Evolutionary conservation across 2,888 invertebrate genomes (phyloP), one percentile per base, ranked within the genome.

Genomic region (Caenorhabditis zanzibari): DNA sequence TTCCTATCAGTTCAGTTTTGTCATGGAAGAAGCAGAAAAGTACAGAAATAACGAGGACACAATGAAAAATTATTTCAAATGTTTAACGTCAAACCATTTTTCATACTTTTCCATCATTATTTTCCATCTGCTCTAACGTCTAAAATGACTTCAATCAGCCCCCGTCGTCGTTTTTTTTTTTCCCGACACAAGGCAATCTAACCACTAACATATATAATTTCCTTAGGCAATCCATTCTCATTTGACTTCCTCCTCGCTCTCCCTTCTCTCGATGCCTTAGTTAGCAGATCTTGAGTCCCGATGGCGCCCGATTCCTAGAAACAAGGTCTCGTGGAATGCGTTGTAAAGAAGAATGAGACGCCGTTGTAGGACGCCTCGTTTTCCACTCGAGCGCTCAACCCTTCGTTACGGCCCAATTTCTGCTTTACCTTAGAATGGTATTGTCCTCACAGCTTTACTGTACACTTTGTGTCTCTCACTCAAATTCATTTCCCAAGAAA

Each of bases 391-490:
- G 66, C 59, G 68, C 69, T 52, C 71, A 71, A 32, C 68, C 38
- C 69, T 77, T 77, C 63, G 71, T 63, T 56, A 71, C 64, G 56
- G 58, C 71, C 64, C n/a, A 79, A 71, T 79, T 79, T 79, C 41
- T 54, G 69, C 49, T 76, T 71, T 14, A 52, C 32, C 32, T 35
- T 12, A 14, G 12, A 26, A 26, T 26, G 16, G 26, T 5, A 24
- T 26, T 54, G 54, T 26, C 26, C 54, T 54, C 32, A 54, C 14
- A 10, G 26, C 54, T 54, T 24, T 24, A 54, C 24, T 26, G 24
- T 54, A 14, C 24, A 54, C 14, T 24, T 12, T 54, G 14, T 24
- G 3, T 52, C 1, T 9, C 5, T 52, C n/a, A 22, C 52, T 52
- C n/a, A 19, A 24, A 52, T 52, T 52, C n/a, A 16, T 49, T 52